These are phyloP conservation scores for Junonia oenone DNA, from an alignment of 2,888 invertebrate species.

Conservation along the genomic window DNA sequence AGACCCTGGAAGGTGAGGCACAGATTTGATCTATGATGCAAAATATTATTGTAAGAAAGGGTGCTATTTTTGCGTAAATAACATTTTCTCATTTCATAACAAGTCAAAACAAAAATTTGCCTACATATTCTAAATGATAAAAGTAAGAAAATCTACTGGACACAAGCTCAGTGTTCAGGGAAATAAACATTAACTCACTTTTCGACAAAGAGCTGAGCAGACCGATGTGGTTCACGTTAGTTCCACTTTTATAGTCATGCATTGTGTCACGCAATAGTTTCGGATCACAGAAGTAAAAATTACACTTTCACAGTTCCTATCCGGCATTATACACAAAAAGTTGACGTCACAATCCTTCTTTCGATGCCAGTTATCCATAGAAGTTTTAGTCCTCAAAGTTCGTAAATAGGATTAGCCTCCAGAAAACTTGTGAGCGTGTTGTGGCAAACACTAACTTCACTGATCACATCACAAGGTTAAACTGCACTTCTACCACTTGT, in stretches of 20 bases:
- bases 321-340: conserved; percentile 69
- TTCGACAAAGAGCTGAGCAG: conserved; percentile 68
- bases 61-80: not conserved
- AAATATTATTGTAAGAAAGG: not conserved
- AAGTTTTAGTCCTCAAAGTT: conserved; percentile 48
- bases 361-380: conserved; percentile 58
- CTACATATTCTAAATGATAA: conserved; percentile 3
- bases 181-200: conserved; percentile 57
- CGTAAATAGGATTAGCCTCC: conserved; percentile 50
- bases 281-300: conserved; percentile 58
- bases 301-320: conserved; percentile 72
- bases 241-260: conserved; percentile 73
- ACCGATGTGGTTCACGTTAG: conserved; percentile 68
- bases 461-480: conserved; percentile 56
- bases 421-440: conserved; percentile 39
- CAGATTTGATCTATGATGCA: conserved; percentile 1
- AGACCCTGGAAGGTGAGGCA: conserved; percentile 83
- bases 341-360: conserved; percentile 71
- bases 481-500: conserved; percentile 64
- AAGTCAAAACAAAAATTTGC: not conserved
- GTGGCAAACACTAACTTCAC: conserved; percentile 59
- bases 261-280: conserved; percentile 65
- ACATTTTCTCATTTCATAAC: not conserved
- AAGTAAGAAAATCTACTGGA: conserved; percentile 13
- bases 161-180: conserved; percentile 22